These are phyloP conservation scores for Crenichthys baileyi DNA, from an alignment of 2,797 vertebrate species.

Conservation along the genomic window DNA sequence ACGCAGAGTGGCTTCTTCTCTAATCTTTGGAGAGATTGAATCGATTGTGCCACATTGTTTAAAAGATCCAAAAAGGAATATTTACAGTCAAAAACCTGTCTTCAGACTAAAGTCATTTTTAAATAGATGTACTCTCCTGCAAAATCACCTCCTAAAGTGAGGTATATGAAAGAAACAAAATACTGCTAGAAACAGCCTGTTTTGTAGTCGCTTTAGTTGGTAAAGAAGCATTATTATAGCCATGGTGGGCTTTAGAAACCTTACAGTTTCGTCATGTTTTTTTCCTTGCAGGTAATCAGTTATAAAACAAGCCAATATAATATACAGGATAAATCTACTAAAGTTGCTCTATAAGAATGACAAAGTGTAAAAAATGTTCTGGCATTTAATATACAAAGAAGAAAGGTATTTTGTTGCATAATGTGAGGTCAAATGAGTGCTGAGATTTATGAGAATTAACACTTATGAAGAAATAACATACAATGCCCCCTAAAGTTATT, in stretches of 20 bases:
- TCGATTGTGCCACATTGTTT: conserved; percentile 8
- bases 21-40: neutral
- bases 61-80: neutral
- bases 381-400: neutral
- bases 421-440: no score
- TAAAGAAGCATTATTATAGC: neutral
- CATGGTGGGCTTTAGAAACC: neutral
- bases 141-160: conserved; percentile 11
- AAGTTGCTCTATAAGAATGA: neutral
- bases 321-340: neutral
- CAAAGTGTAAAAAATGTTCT: neutral
- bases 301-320: neutral
- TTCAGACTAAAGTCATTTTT: conserved; percentile 5
- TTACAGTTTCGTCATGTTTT: neutral
- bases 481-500: neutral
- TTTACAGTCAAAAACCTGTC: conserved; percentile 1
- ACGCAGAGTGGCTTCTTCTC: conserved; percentile 11
- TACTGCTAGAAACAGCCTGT: neutral
- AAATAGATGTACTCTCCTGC: neutral
- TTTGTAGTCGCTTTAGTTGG: neutral
- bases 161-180: neutral
- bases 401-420: neutral
- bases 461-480: neutral
- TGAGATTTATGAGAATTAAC: neutral
- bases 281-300: neutral